These are phyloP conservation scores for Tetragonisca angustula DNA, from an alignment of 2,888 invertebrate genomes.

Conservation along the genomic window DNA sequence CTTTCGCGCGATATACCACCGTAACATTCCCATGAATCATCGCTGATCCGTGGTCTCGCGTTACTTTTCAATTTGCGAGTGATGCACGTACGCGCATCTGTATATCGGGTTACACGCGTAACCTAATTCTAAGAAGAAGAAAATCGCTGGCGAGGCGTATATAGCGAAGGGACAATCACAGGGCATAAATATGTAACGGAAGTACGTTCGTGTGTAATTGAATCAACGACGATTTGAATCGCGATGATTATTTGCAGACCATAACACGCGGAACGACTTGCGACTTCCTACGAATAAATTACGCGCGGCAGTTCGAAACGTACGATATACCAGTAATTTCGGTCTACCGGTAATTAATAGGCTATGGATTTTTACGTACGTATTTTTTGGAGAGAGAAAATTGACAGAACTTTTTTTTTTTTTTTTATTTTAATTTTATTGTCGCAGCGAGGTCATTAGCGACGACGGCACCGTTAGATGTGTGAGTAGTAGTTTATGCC, in stretches of 20 bases:
- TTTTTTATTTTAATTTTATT: too few relatives aligned
- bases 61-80: constrained; percentile 20
- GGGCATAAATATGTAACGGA: constrained; percentile 74
- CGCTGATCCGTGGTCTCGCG: constrained; percentile 24
- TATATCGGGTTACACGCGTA: constrained; percentile 73
- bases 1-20: constrained; percentile 45
- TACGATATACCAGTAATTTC: too few relatives aligned
- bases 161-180: constrained; percentile 43
- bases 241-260: background rate
- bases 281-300: background rate
- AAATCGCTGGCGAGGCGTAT: constrained; percentile 57
- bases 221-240: constrained; percentile 33
- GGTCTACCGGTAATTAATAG: too few relatives aligned
- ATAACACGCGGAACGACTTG: background rate
- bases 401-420: too few relatives aligned
- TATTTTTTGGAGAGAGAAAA: too few relatives aligned
- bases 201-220: constrained; percentile 72
- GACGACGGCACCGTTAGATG: too few relatives aligned
- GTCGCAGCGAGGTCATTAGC: too few relatives aligned
- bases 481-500: too few relatives aligned
- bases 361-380: too few relatives aligned
- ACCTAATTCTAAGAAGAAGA: constrained; percentile 45
- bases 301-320: too few relatives aligned
- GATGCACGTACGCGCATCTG: constrained; percentile 65
- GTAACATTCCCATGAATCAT: constrained; percentile 57